These are phyloP conservation scores for Plecotus auritus DNA, from an alignment of 2,113 vertebrate species.

Conservation along the genomic window DNA sequence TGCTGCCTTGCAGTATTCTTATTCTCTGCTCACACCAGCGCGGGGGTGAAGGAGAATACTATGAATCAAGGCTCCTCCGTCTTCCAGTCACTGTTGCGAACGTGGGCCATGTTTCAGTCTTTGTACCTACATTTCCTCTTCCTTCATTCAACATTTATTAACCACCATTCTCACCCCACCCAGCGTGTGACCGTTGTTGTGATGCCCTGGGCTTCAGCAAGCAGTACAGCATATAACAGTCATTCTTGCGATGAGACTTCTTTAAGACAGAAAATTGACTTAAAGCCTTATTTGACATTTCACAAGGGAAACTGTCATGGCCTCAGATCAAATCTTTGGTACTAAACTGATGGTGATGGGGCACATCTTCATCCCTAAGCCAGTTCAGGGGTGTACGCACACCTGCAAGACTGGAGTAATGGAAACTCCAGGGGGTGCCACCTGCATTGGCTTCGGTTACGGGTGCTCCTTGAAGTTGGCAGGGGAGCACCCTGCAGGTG, in stretches of 20 bases:
- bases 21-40: neutral
- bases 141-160: neutral
- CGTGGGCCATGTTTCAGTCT: neutral
- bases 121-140: neutral
- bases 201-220: neutral
- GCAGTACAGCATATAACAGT: neutral
- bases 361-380: neutral
- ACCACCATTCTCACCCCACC: neutral
- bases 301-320: neutral
- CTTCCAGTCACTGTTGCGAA: neutral
- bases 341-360: no score
- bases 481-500: neutral
- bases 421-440: rapidly evolving
- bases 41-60: neutral
- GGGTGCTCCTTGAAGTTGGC: neutral
- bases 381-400: neutral
- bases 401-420: rapidly evolving
- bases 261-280: neutral
- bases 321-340: neutral
- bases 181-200: neutral
- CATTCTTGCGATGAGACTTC: neutral
- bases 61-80: neutral
- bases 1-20: neutral
- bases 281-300: neutral
- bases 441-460: rapidly evolving